Evolutionary conservation across 37 sponge, comb jelly and placozoan species (phyloP).

Genomic region (Amphimedon queenslandica): DNA sequence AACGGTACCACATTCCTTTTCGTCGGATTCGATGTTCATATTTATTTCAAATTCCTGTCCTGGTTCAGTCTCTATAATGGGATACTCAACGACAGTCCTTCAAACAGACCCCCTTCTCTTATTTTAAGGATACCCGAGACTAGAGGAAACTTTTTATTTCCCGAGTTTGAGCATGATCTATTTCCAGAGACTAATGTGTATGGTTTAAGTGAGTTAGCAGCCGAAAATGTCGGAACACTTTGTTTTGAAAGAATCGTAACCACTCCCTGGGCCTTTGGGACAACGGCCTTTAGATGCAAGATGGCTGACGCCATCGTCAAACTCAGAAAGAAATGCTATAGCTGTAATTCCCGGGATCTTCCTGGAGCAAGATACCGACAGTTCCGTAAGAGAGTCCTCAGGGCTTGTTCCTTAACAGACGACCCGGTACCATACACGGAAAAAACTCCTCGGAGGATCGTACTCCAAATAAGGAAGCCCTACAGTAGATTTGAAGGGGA

Average conservation of each 20-base stretch:
- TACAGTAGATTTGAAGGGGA: constrained; percentile 43
- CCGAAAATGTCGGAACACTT: background rate
- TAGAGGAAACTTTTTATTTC: constrained; percentile 23
- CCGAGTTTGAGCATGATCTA: constrained; percentile 47
- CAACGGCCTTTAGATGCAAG: constrained; percentile 52
- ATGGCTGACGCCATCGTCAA: background rate
- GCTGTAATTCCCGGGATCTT: constrained; percentile 40
- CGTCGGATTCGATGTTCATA: constrained; percentile 36
- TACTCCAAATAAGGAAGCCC: constrained; percentile 44
- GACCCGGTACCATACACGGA: background rate
- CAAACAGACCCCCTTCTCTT: background rate
- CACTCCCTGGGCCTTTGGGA: constrained; percentile 50
- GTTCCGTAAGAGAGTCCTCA: constrained; percentile 48
- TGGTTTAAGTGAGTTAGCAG: constrained; percentile 18
- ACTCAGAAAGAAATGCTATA: constrained; percentile 12
- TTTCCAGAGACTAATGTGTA: constrained; percentile 35
- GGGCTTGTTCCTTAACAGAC: constrained; percentile 53
- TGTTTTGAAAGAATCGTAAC: constrained; percentile 44
- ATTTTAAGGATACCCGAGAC: constrained; percentile 43
- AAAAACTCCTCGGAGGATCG: constrained; percentile 2
- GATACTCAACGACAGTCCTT: constrained; percentile 5
- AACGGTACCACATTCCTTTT: constrained; percentile 38
- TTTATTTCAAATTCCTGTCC: constrained; percentile 62
- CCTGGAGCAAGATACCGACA: constrained; percentile 12
- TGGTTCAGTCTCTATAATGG: constrained; percentile 56